A percentile compares a stretch with the other conserved stretches of the same genome.
These are phyloP conservation scores for Ormyrus labotus DNA, from an alignment of 2,888 invertebrate genomes.

Conservation along the genomic window DNA sequence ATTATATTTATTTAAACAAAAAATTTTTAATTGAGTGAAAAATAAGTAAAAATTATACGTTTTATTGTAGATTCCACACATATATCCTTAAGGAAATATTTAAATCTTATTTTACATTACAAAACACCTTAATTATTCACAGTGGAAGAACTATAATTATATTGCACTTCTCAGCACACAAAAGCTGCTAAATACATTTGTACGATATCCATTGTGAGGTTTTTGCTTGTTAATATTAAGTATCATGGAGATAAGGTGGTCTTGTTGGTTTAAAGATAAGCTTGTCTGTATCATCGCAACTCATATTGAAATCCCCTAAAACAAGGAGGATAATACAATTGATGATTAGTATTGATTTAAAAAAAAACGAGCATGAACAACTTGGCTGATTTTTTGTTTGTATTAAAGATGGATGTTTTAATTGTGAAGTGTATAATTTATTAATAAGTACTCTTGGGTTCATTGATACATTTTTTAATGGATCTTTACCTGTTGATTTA, in stretches of 20 bases:
- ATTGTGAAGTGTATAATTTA: constrained; percentile 47
- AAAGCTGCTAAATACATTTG: neutral
- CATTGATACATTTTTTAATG: constrained; percentile 12
- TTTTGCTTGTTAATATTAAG: constrained; percentile 59
- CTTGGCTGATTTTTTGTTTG: constrained; percentile 53
- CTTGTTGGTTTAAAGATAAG: constrained; percentile 89
- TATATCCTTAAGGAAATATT: constrained; percentile 9
- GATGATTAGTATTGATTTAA: too few species aligned
- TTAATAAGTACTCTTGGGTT: constrained; percentile 50
- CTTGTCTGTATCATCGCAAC: constrained; percentile 97
- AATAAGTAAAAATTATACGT: too few species aligned
- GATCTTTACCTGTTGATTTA: constrained; percentile 13
- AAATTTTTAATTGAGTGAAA: too few species aligned
- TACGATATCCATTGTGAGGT: constrained; percentile 38
- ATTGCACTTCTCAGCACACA: constrained; percentile 21
- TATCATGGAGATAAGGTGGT: constrained; percentile 72
- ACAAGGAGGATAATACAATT: constrained; percentile 75
- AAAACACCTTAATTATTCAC: constrained; percentile 10
- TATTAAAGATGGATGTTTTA: constrained; percentile 50
- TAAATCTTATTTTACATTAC: constrained; percentile 13
- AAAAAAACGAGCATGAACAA: constrained; percentile 16
- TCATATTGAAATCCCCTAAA: constrained; percentile 97
- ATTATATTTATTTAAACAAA: too few species aligned
- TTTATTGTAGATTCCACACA: neutral
- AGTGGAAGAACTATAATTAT: constrained; percentile 14